A percentile compares a stretch with the other conserved stretches of the same genome.
Conservation (phyloP, 2,888 invertebrate genomes). For the Tachina lurida region DNA sequence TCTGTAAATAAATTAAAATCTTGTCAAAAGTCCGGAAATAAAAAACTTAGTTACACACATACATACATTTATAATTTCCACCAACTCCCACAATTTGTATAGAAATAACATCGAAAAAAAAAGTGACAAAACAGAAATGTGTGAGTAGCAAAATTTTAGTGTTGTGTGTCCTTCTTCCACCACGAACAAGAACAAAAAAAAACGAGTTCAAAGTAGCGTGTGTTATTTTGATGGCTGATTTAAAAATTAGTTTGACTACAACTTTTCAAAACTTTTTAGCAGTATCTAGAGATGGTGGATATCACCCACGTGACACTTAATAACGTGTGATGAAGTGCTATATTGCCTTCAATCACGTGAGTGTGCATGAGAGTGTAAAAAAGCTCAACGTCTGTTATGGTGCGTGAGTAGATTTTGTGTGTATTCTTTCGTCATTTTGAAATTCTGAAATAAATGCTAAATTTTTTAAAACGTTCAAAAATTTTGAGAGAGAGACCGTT, state of each 20-base stretch:
- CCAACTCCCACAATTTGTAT: conserved; percentile 10
- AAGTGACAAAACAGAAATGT: neutral
- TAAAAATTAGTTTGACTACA: conserved; percentile 22
- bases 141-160: conserved; percentile 13
- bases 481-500: too few relatives aligned
- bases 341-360: too few relatives aligned
- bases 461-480: too few relatives aligned
- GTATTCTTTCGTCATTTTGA: too few relatives aligned
- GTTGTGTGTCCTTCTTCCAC: neutral
- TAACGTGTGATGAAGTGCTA: too few relatives aligned
- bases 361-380: too few relatives aligned
- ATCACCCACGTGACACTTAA: too few relatives aligned
- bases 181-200: neutral
- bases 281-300: neutral
- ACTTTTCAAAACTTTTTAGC: neutral
- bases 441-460: too few relatives aligned
- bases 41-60: neutral
- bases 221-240: conserved; percentile 24
- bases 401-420: too few relatives aligned
- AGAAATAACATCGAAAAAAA: conserved; percentile 18
- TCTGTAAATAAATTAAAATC: conserved; percentile 63
- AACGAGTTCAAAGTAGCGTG: neutral
- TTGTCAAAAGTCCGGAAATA: conserved; percentile 31
- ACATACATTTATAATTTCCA: conserved; percentile 19
- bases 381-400: too few relatives aligned